Conservation (phyloP, 1,140 invertebrate species). For the Lycorma delicatula region DNA sequence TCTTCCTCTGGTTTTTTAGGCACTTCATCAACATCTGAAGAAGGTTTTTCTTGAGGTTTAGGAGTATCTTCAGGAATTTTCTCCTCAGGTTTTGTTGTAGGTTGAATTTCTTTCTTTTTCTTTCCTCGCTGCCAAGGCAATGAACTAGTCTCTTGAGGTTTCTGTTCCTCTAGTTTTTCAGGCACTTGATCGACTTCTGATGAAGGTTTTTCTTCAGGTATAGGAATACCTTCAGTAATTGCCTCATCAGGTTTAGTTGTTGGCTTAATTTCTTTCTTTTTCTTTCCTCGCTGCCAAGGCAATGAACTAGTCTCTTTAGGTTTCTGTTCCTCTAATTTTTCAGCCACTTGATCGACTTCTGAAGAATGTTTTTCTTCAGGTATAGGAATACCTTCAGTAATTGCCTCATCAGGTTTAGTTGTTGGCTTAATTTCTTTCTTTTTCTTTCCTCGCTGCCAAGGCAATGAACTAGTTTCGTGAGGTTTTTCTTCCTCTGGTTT, state of each 20-base stretch:
- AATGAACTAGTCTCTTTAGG: constrained; percentile 27
- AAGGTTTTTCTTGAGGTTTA: background rate
- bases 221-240: too few species aligned
- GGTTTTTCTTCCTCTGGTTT: constrained; percentile 11
- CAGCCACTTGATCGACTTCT: constrained; percentile 21
- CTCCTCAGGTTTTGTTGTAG: constrained; percentile 22
- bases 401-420: background rate
- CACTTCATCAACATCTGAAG: too few species aligned
- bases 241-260: background rate
- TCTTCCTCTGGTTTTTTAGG: constrained; percentile 4
- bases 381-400: too few species aligned
- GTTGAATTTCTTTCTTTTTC: too few species aligned
- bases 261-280: constrained; percentile 2
- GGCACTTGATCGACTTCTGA: constrained; percentile 22
- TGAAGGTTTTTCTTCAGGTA: too few species aligned
- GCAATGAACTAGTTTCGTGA: background rate
- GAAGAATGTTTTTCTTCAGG: too few species aligned
- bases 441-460: background rate
- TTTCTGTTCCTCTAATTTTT: constrained; percentile 20
- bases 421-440: constrained; percentile 3
- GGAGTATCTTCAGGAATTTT: constrained; percentile 27
- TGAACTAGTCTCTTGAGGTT: constrained; percentile 16
- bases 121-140: constrained; percentile 7
- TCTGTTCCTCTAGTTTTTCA: constrained; percentile 20
- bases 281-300: background rate